Base-by-base conservation (phyloP, 2,888 invertebrate genomes). In the Perdita meconis region DNA sequence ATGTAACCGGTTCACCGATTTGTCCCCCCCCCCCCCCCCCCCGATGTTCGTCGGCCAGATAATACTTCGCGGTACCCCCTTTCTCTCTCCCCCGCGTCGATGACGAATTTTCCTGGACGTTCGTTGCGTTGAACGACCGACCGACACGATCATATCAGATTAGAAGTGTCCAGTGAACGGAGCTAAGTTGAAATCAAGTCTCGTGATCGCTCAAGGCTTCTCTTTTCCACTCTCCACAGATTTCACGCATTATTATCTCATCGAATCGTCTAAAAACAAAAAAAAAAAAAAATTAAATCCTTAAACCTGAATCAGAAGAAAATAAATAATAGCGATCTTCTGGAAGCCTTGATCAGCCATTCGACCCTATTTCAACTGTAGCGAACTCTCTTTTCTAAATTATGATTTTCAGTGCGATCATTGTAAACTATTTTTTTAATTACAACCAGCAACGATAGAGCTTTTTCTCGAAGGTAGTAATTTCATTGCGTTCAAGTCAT, bases 81-180 rank as follows among this genome's bases (percentile, higher is more conserved):
- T 44, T 30, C 36, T 51, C 40, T 26, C 22, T 34, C 19, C n/a
- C 50, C 44, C 34, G 16, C 34, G 38, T 55, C 50, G 40, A 16
- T n/a, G 12, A 22, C 12, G 24, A 42, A 24, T 19, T 51, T 44
- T 70, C 22, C 13, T 38, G 19, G 19, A 38, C 40, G 64, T 65
- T 71, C 36, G 71, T 74, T 53, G 2, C 12, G 42, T 60, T 42
- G 53, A 30, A 44, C 57, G 38, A 40, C 51, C 53, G 40, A 44
- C 44, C 68, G 66, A 57, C 76, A 73, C 61, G 67, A 72, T 82
- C 77, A 83, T 80, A 83, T 83, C 80, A 82, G 56, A 65, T 68
- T 68, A 71, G 53, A 64, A 40, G 38, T 66, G 72, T 72, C 71
- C 75, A 79, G 68, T 77, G 81, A 72, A 70, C 77, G 70, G 73